phyloP scores from a whole-genome alignment of 2,888 invertebrate genomes.

The Baronia brevicornis region DNA sequence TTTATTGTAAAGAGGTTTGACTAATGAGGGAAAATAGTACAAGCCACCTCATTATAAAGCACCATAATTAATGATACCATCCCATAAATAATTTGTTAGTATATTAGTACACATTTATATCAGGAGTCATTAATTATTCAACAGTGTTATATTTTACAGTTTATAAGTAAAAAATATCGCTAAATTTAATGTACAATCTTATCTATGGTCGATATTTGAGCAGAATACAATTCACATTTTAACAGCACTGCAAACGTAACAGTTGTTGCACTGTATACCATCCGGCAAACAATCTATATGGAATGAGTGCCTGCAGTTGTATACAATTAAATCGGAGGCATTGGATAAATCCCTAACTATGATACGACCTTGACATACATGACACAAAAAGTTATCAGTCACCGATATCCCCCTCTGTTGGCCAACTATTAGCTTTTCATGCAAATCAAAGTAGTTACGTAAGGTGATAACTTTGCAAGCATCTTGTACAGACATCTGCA shows the following conservation, averaged over 20 bases:
- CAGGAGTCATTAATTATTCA: conserved; percentile 13
- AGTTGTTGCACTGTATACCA: conserved; percentile 41
- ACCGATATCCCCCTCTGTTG: conserved; percentile 87
- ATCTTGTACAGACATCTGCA: conserved; percentile 93
- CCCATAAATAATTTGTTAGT: conserved; percentile 16
- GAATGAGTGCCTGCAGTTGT: conserved; percentile 92
- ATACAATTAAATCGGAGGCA: conserved; percentile 84
- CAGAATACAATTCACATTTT: conserved; percentile 50
- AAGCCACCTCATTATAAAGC: conserved; percentile 55
- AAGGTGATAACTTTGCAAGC: conserved; percentile 94
- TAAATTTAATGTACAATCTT: conserved; percentile 31
- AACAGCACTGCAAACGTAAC: conserved; percentile 60
- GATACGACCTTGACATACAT: conserved; percentile 85
- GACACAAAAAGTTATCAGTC: conserved; percentile 85
- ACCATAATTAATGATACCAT: conserved; percentile 33
- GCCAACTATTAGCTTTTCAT: conserved; percentile 84
- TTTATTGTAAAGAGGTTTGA: conserved; percentile 13
- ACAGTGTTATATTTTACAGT: conserved; percentile 20
- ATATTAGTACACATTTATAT: conserved; percentile 12
- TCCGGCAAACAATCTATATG: conserved; percentile 88
- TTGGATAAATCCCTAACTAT: conserved; percentile 82
- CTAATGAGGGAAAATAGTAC: conserved; percentile 37
- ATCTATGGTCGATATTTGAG: conserved; percentile 34
- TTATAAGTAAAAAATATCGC: conserved; percentile 30
- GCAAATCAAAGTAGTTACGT: conserved; percentile 90